These are phyloP conservation scores for Elymnias hypermnestra DNA, from an alignment of 1,140 invertebrate species.

Conservation along the genomic window DNA sequence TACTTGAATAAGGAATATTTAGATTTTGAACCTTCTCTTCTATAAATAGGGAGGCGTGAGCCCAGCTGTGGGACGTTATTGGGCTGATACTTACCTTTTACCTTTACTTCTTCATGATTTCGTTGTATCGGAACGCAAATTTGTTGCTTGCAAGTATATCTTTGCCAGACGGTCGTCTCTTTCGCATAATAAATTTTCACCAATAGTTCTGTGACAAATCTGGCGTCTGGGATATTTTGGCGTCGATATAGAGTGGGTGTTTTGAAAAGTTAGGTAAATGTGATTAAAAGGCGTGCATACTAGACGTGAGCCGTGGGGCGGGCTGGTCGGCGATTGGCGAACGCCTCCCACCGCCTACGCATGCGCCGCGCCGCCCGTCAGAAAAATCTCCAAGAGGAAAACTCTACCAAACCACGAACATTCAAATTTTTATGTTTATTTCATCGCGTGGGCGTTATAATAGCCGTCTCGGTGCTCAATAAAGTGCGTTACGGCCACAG, in stretches of 20 bases:
- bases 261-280: conserved; percentile 37
- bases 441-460: conserved; percentile 46
- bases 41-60: too few species aligned
- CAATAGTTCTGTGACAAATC: conserved; percentile 9
- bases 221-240: conserved; percentile 30
- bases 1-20: too few species aligned
- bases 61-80: too few species aligned
- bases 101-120: too few species aligned
- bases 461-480: conserved; percentile 20
- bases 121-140: too few species aligned
- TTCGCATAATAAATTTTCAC: conserved; percentile 8
- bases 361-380: conserved; percentile 43
- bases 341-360: conserved; percentile 62
- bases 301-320: conserved; percentile 41
- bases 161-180: too few species aligned
- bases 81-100: too few species aligned
- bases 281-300: conserved; percentile 43
- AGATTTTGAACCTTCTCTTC: too few species aligned
- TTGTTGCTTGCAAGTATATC: too few species aligned
- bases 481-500: conserved; percentile 33
- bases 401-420: conserved; percentile 30
- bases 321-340: conserved; percentile 44
- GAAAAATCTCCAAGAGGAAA: conserved; percentile 63
- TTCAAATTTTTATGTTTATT: conserved; percentile 50
- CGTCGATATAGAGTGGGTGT: conserved; percentile 31